Evolutionary conservation across 2,888 invertebrate species (phyloP), one percentile per base, ranked within the genome.

Genomic region (Drosophila hamatofila): DNA sequence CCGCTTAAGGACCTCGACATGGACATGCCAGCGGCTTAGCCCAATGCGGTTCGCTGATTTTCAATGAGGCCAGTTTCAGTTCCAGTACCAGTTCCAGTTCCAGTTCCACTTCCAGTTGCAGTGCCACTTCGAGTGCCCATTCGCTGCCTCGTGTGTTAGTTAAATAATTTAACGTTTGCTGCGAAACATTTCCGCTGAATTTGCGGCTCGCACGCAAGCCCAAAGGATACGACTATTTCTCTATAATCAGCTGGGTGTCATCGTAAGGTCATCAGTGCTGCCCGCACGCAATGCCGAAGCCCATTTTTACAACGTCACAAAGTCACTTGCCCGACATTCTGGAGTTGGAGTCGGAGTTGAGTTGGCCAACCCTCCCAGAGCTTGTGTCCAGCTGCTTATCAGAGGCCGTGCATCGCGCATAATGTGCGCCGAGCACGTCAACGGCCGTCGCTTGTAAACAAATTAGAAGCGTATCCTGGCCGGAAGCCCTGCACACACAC

Each of bases 261-360:
- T 91, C 91, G 80, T 87, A 90, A 91, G 91, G 91, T 90, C 91
- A 91, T 91, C 91, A 80, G 80, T 78, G 78, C 77, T 60, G 58
- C 69, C 62, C 64, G 61, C 81, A 85, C 80, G 80, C 82, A 80
- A 73, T 65, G 70, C 56, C 51, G 51, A n/a, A 35, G 71, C 21
- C 37, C 52, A 55, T 41, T 63, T 60, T 58, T 35, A 60, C 64
- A 41, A 69, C 68, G 80, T 71, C 78, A 62, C 56, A 66, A 74
- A 80, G 72, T 75, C 66, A 74, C 63, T 78, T 51, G 55, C 61
- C 12, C 27, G 25, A 8, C 21, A 33, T 33, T 21, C 9, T 33
- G 16, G 6, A 56, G 16, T 30, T 12, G 42, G 33, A 44, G 42
- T 42, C 8, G 56, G 56, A 23, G 7, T 55, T 14, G 51, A 8